Base-by-base conservation (phyloP, 1,140 invertebrate species). In the Adoxophyes honmai region DNA sequence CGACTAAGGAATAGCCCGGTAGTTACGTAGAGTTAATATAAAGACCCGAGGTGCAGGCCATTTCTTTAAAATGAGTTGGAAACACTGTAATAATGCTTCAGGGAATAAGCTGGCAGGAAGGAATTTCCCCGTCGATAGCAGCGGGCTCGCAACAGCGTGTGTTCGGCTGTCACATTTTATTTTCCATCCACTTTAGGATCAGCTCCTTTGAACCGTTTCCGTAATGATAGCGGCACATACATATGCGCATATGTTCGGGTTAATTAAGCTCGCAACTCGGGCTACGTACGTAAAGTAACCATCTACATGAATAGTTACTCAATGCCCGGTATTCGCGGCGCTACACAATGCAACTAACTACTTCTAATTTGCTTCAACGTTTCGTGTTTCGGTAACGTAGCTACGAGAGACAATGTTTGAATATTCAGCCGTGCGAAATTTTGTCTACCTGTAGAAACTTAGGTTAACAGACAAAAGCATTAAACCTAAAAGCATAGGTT, bases 61-160 rank as follows among this genome's bases (percentile, higher is more conserved):
- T 66, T 64, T 54, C 52, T 56, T 54, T 52, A 63, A 54, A 66
- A 66, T 73, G 62, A 62, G 52, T 61, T 65, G 58, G 55, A 63
- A 66, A 65, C 63, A 60, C 51, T 63, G 59, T 58, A 61, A 70
- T 59, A 64, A 57, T 51, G 51, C 67, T 59, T 35, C 38, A 15
- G 70, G 67, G 70, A 73, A 39, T 28, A 38, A 13, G 21, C 13
- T 38, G 36, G 56, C 62, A 10, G 60, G 56, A 66, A 73, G 36
- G 18, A 52, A 52, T 42, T 58, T 63, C 59, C 52, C 55, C 55
- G 56, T 63, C 56, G 56, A 59, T 44, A 21, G 18, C 18, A 44
- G 16, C 1, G 6, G 16, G 6, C 21, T 28, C 2, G 21, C 21
- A 28, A 28, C 8, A 13, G n/a, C 42, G 42, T 11, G n/a, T 5